Conservation (phyloP, 2,797 vertebrate species). For the Cacajao melanocephalus region DNA sequence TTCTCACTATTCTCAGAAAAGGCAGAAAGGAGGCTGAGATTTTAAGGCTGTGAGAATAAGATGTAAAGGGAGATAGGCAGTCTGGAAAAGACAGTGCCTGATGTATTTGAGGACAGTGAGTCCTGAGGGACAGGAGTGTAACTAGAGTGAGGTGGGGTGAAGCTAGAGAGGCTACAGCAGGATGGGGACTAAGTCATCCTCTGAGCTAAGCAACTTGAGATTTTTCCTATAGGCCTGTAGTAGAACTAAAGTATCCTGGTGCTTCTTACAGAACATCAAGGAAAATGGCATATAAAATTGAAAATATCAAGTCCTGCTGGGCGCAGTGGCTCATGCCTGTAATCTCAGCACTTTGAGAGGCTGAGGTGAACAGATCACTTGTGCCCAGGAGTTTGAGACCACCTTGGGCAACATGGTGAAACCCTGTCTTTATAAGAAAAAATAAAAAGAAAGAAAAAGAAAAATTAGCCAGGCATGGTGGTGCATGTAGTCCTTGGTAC, state of each 20-base stretch:
- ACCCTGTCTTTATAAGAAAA: neutral
- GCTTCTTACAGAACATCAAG: neutral
- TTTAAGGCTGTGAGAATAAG: slow-evolving; percentile 12
- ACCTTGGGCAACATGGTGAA: neutral
- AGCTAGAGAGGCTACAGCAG: neutral
- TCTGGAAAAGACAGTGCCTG: slow-evolving; percentile 25
- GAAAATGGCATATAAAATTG: neutral
- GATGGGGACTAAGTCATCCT: neutral
- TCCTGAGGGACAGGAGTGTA: neutral
- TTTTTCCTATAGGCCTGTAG: neutral
- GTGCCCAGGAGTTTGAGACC: neutral
- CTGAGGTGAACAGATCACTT: neutral
- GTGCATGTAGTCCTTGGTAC: neutral
- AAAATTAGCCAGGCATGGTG: neutral
- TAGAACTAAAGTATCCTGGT: neutral
- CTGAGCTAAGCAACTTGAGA: neutral
- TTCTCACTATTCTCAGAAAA: slow-evolving; percentile 9
- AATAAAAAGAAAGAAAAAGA: neutral
- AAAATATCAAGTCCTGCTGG: neutral
- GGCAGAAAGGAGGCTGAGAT: neutral
- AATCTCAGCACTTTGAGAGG: neutral
- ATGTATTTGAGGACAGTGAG: neutral
- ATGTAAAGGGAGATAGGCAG: neutral
- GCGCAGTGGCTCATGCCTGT: neutral
- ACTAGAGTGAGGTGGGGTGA: neutral